phyloP scores from a whole-genome alignment of 2,113 vertebrate genomes.

The Gadus macrocephalus region DNA sequence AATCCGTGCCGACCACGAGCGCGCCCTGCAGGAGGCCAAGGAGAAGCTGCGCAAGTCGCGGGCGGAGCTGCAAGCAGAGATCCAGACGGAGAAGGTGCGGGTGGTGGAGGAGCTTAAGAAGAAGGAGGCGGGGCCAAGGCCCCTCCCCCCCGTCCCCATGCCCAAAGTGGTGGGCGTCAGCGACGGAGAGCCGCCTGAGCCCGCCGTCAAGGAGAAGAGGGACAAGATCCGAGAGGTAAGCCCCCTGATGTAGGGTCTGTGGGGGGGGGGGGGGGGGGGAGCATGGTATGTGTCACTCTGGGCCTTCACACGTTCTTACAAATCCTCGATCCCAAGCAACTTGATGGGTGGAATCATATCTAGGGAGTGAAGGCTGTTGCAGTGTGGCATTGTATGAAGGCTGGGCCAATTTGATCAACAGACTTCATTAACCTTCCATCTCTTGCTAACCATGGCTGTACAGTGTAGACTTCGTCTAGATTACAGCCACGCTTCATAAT shows the following conservation, averaged over 20 bases:
- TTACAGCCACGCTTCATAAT: no score
- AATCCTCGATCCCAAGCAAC: no score
- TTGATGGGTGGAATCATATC: no score
- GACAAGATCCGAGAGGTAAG: constrained; percentile 97
- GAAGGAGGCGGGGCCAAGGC: constrained; percentile 64
- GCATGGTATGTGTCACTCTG: background rate
- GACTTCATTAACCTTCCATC: no score
- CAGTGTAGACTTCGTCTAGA: no score
- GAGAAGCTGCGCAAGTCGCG: constrained; percentile 94
- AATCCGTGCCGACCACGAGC: constrained; percentile 96
- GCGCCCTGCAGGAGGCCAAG: constrained; percentile 95
- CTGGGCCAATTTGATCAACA: no score
- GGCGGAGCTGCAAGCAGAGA: constrained; percentile 90
- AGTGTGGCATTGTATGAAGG: no score
- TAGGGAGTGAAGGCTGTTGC: no score
- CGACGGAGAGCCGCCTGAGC: constrained; percentile 86
- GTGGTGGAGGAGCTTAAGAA: constrained; percentile 86
- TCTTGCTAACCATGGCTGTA: no score
- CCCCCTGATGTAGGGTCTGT: background rate
- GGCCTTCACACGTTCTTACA: no score
- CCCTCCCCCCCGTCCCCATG: constrained; percentile 86
- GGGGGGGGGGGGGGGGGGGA: background rate
- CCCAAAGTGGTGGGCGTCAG: constrained; percentile 88
- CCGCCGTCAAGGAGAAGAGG: constrained; percentile 84
- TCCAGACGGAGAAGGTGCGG: constrained; percentile 95